Percentiles rank a stretch among this genome's conserved stretches.
Conservation (phyloP, 1,140 invertebrate genomes). For the Leucophenga varia region DNA sequence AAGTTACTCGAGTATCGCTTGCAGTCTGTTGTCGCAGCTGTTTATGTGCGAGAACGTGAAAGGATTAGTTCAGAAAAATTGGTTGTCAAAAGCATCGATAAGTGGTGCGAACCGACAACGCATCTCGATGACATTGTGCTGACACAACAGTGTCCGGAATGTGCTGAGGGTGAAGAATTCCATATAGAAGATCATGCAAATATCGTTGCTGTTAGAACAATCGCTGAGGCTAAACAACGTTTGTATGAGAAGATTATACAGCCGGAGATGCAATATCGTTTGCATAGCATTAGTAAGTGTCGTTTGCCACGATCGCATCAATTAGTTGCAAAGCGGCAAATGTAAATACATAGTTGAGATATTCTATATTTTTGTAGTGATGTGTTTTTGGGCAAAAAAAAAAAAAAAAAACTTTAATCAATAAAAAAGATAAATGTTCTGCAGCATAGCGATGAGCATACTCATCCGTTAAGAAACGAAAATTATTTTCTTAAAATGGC, state of each 20-base stretch:
- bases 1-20: conserved; percentile 9
- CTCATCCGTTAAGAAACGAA: too few species aligned
- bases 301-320: conserved; percentile 2
- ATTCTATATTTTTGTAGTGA: too few species aligned
- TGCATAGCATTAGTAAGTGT: conserved; percentile 6
- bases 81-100: conserved; percentile 3
- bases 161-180: conserved; percentile 11
- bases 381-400: too few species aligned
- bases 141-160: too few species aligned
- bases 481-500: too few species aligned
- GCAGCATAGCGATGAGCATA: too few species aligned
- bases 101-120: background rate
- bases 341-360: too few species aligned
- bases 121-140: conserved; percentile 2
- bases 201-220: background rate
- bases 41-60: conserved; percentile 4
- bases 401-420: too few species aligned
- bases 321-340: too few species aligned
- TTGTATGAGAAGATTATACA: conserved; percentile 5
- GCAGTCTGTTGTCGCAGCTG: conserved; percentile 3
- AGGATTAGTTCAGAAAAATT: background rate
- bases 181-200: background rate
- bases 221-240: background rate
- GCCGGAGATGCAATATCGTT: conserved; percentile 11
- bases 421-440: too few species aligned